These are phyloP conservation scores for Eulemur macaco DNA, from an alignment of 2,113 vertebrate genomes.

Conservation along the genomic window DNA sequence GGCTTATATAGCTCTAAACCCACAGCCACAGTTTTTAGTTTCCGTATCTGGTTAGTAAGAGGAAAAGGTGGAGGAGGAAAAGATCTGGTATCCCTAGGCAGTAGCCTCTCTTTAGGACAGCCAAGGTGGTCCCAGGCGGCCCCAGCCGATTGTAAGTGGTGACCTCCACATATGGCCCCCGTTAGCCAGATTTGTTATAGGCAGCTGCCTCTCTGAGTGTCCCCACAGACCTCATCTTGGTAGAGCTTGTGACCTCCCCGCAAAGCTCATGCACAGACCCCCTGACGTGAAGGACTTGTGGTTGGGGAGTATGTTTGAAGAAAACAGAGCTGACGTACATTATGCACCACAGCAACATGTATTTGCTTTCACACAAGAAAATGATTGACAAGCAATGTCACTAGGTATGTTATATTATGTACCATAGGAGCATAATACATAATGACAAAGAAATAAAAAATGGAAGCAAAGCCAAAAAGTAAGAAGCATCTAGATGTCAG, in stretches of 20 bases:
- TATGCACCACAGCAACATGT: background rate
- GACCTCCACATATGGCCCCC: background rate
- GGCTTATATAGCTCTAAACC: background rate
- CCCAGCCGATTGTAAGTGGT: too few species aligned
- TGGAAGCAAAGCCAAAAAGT: background rate
- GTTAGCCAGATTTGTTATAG: background rate
- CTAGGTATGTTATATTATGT: background rate
- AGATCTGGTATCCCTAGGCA: background rate
- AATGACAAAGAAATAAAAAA: constrained; percentile 17
- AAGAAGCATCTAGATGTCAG: background rate
- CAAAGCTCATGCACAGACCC: background rate
- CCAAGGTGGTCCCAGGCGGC: background rate
- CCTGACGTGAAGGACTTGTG: background rate
- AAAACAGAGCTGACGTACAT: background rate
- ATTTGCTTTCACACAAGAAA: background rate
- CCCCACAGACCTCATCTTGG: background rate
- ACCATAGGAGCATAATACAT: background rate
- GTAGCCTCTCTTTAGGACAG: background rate
- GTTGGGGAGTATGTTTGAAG: background rate
- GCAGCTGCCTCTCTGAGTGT: background rate
- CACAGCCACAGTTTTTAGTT: background rate
- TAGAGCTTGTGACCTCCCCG: background rate
- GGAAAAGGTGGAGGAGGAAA: background rate
- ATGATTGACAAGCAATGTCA: background rate
- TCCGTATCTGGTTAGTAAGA: background rate